These are phyloP conservation scores for Zeugodacus cucurbitae DNA, from an alignment of 1,140 invertebrate species.

Conservation along the genomic window DNA sequence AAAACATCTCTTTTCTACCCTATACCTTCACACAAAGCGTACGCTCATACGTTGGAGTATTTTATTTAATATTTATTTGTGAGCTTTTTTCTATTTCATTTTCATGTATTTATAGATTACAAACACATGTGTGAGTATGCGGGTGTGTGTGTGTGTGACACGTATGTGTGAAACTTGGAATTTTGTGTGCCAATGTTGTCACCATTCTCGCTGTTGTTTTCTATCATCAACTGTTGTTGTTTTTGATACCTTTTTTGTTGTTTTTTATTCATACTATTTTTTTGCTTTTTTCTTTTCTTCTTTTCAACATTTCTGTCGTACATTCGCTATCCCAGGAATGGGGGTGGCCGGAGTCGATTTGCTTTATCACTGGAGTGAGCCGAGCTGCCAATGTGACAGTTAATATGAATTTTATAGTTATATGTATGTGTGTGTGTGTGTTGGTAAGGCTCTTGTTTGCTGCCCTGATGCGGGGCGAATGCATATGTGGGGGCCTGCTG, in stretches of 20 bases:
- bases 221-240: neutral
- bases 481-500: neutral
- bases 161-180: neutral
- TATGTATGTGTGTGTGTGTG: neutral
- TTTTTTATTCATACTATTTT: neutral
- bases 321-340: neutral
- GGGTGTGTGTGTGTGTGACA: neutral
- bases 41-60: neutral
- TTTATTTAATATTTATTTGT: neutral
- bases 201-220: neutral
- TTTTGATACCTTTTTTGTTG: neutral
- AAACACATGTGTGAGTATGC: neutral
- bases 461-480: neutral
- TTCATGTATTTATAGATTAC: neutral
- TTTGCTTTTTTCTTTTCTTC: neutral
- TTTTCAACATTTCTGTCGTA: neutral
- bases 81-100: constrained; percentile 14
- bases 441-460: neutral
- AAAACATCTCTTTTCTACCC: neutral
- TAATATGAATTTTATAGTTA: neutral
- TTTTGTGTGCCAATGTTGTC: neutral
- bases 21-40: neutral
- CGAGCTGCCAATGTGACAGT: neutral
- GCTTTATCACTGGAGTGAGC: neutral
- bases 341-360: neutral